Base-by-base conservation (phyloP, 2,113 vertebrate species). In the Gorsachius goisagi region DNA sequence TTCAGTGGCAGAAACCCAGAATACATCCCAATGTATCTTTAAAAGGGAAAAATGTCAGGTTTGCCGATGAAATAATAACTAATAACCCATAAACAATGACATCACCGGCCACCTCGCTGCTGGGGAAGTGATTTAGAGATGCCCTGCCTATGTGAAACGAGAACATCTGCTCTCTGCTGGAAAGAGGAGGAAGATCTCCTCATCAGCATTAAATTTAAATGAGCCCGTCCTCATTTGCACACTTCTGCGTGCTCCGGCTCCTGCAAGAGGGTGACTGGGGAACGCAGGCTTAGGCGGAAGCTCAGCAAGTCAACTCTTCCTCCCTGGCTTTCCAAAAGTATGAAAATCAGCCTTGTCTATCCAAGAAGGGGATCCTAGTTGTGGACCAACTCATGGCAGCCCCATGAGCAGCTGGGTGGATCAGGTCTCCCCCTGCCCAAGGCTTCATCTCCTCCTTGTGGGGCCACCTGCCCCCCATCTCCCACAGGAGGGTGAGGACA, bases 151-250 rank as follows among this genome's bases (percentile, higher is more conserved):
- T 64, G 72, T 64, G 93, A 97, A 97, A 80, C 0, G 19, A 79
- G 72, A 97, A 88, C 96, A 97, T 96, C 96, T 68, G 95, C 94
- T 95, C 95, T 96, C 97, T 96, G 96, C 98, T 97, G 96, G 97
- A 97, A 97, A 94, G 83, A 90, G 90, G 56, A 94, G 96, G 96
- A 97, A 95, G 97, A 97, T 95, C 94, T 96, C 92, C 97, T 97
- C 95, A 97, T 98, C 98, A 97, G 87, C 98, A 97, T 97, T 92
- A 98, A 90, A 98, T 98, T 97, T 97, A 95, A 98, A 98, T 95
- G 72, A 98, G 45, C 80, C 85, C 76, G 80, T 88, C 89, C 94
- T 98, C 95, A 91, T 97, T 96, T 97, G 86, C 97, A 97, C 45
- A 27, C 88, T 88, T 96, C 89, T 41, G 91, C 27, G 7, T 1